phyloP scores from a whole-genome alignment of 2,113 vertebrate species.

The Centrocercus urophasianus region DNA sequence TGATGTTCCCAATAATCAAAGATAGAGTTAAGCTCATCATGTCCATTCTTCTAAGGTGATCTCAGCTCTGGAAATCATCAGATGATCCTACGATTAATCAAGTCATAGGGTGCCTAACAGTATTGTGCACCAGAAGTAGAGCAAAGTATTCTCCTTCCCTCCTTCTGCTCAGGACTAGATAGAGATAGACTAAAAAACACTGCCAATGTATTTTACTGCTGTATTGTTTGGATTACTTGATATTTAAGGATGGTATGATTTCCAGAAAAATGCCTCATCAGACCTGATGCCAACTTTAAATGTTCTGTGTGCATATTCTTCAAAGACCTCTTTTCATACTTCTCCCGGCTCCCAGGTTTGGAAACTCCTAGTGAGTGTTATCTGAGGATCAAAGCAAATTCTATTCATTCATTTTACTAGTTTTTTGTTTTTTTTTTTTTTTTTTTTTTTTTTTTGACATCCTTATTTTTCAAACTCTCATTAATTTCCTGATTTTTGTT shows the following conservation, averaged over 20 bases:
- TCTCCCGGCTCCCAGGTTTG: not conserved
- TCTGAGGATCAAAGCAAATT: not conserved
- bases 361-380: not conserved
- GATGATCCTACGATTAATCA: not conserved
- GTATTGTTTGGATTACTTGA: not conserved
- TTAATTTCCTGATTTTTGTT: not conserved
- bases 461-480: not conserved
- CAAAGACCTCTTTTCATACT: not conserved
- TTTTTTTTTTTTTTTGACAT: rapidly evolving
- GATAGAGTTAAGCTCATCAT: not conserved
- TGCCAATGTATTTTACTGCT: not conserved
- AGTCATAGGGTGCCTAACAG: rapidly evolving
- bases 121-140: not conserved
- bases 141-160: not conserved
- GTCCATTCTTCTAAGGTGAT: not conserved
- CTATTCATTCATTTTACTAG: not conserved
- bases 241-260: not conserved
- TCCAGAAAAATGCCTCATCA: not conserved
- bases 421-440: too few species aligned
- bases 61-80: not conserved
- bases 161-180: not conserved
- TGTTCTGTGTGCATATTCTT: not conserved
- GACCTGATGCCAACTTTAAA: not conserved
- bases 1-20: not conserved
- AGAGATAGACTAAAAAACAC: not conserved